Evolutionary conservation across 2,888 invertebrate genomes (phyloP).

Genomic region (Drosophila meridionalis): DNA sequence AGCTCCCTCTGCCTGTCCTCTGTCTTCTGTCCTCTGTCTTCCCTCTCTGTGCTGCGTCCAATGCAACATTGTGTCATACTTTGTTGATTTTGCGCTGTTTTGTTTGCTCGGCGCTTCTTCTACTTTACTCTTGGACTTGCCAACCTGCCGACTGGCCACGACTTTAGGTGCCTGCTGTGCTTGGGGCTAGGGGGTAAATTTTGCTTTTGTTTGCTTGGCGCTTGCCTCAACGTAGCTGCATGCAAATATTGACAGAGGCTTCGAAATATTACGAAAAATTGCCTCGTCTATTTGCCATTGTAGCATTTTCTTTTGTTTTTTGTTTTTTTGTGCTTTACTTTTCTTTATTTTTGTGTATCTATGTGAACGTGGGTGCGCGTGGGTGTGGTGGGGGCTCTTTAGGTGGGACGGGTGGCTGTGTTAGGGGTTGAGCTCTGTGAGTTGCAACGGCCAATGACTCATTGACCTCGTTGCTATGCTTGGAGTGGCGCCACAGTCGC

Average conservation of each 20-base stretch:
- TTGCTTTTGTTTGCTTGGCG: conserved; percentile 58
- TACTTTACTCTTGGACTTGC: conserved; percentile 57
- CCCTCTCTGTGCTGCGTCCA: conserved; percentile 5
- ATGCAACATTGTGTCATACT: conserved; percentile 76
- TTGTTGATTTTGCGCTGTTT: conserved; percentile 66
- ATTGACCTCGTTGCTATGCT: conserved; percentile 68
- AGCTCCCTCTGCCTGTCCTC: neutral
- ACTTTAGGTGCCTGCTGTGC: conserved; percentile 16
- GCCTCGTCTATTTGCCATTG: conserved; percentile 55
- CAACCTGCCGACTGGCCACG: conserved; percentile 24
- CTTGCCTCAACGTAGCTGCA: conserved; percentile 55
- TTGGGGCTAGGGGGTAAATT: neutral
- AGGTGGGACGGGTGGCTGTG: neutral
- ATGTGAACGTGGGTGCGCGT: conserved; percentile 9
- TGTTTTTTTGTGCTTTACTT: neutral
- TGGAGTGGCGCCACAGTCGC: conserved; percentile 34
- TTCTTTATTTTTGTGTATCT: conserved; percentile 22
- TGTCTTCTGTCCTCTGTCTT: neutral
- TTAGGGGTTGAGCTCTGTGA: neutral
- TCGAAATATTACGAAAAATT: conserved; percentile 74
- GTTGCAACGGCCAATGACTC: conserved; percentile 72
- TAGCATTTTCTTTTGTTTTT: conserved; percentile 11
- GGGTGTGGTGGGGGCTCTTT: conserved; percentile 16
- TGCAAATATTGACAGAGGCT: conserved; percentile 77
- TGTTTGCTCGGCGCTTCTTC: conserved; percentile 69